Conservation (phyloP, 2,113 vertebrate genomes). For the Podarcis raffonei region DNA sequence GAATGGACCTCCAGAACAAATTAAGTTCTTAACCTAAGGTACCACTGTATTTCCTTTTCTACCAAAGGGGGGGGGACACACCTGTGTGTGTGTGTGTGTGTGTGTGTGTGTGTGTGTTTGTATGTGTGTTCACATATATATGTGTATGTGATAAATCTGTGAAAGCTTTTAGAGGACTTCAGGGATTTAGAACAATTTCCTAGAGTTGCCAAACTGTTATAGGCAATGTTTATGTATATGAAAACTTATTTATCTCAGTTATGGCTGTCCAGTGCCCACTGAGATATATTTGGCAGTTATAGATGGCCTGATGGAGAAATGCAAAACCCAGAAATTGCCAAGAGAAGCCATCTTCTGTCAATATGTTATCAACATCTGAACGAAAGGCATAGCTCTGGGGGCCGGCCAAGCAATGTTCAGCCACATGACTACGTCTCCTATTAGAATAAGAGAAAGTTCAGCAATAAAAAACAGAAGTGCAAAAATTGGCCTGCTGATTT, state of each 20-base stretch:
- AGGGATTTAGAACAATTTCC: slow-evolving; percentile 65
- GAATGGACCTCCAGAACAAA: too few species aligned
- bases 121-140: background rate
- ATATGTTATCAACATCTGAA: slow-evolving; percentile 47
- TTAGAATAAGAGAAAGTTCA: slow-evolving; percentile 8
- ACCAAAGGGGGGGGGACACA: too few species aligned
- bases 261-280: slow-evolving; percentile 55
- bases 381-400: slow-evolving; percentile 35
- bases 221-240: slow-evolving; percentile 61
- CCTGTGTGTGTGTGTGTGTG: too few species aligned
- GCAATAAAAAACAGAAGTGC: background rate
- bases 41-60: too few species aligned
- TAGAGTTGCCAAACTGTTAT: slow-evolving; percentile 66
- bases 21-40: too few species aligned
- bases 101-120: too few species aligned
- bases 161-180: slow-evolving; percentile 58
- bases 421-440: slow-evolving; percentile 35
- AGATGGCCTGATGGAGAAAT: slow-evolving; percentile 56
- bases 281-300: slow-evolving; percentile 59
- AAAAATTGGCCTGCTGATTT: slow-evolving; percentile 33
- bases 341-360: slow-evolving; percentile 34
- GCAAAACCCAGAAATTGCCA: slow-evolving; percentile 52
- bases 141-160: slow-evolving; percentile 13
- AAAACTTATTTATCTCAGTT: slow-evolving; percentile 68
- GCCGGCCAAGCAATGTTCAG: slow-evolving; percentile 32